Conservation (phyloP, 1,140 invertebrate genomes). For the Panulirus ornatus region DNA sequence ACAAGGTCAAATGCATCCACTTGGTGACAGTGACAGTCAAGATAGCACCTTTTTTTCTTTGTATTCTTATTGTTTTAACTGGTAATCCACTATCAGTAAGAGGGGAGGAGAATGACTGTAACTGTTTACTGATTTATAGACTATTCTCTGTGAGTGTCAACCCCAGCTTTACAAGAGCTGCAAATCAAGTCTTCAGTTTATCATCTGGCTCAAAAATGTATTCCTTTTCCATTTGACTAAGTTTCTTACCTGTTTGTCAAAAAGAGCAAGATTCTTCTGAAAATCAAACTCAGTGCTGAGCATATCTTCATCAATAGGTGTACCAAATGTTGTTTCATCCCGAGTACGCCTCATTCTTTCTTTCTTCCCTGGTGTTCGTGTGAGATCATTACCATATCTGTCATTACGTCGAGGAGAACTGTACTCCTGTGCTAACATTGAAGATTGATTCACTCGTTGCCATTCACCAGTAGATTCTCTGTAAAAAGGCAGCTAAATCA, state of each 20-base stretch:
- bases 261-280: slow-evolving; percentile 93
- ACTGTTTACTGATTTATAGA: no score
- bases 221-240: not conserved
- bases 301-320: slow-evolving; percentile 81
- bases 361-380: slow-evolving; percentile 42
- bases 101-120: no score
- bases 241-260: slow-evolving; percentile 86
- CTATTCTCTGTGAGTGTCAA: no score
- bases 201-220: not conserved
- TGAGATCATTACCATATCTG: slow-evolving; percentile 31
- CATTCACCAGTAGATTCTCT: slow-evolving; percentile 36
- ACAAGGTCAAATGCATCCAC: no score
- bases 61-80: no score
- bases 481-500: not conserved
- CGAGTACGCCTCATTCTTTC: slow-evolving; percentile 76
- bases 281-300: slow-evolving; percentile 92
- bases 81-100: no score
- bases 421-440: slow-evolving; percentile 12
- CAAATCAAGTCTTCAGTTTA: not conserved
- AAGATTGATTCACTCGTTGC: slow-evolving; percentile 10
- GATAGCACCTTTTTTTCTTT: no score
- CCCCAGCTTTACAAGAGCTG: no score
- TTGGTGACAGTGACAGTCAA: no score
- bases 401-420: slow-evolving; percentile 52
- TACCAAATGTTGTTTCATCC: slow-evolving; percentile 83